Base-by-base conservation (phyloP, 2,888 invertebrate species). In the Melinopterus prodromus region DNA sequence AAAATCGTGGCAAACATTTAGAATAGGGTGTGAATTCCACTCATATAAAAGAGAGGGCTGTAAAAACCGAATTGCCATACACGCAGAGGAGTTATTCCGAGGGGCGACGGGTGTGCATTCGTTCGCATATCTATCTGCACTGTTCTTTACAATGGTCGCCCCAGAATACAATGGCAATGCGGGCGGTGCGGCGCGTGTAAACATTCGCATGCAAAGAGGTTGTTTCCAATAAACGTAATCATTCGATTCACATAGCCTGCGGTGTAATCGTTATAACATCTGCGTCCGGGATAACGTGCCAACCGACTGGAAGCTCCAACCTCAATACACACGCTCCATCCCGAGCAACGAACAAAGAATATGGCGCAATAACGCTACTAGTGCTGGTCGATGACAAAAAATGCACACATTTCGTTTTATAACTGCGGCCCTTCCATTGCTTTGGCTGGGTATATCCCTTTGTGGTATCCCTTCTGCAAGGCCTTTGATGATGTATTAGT, bases 151-250 rank as follows among this genome's bases (percentile, higher is more conserved):
- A 53, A 53, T 53, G 53, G 53, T 12, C 53, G 7, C 12, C 53
- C 53, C 53, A 53, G 53, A 53, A 53, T 4, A 53, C 53, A 53
- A 53, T 53, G 53, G 9, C 2, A 53, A 53, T 53, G 53, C 53
- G 53, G 53, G 53, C 26, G 26, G 26, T 26, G 26, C 26, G 26
- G 26, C 53, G 53, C 53, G 53, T 53, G 5, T 53, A 53, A 53
- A 53, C 53, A 53, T 53, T 53, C 53, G 53, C 53, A 53, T 53
- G 53, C 53, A 53, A 53, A 53, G 53, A 53, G 53, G 53, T 53
- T 53, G 53, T 53, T 53, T 53, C 53, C 53, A 53, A 53, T 53
- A 53, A 53, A 53, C 53, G 53, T 53, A 53, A 53, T 53, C 53
- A 53, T 53, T 53, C 53, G 53, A 53, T 53, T 53, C 53, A 6